These are phyloP conservation scores for Eidolon helvum DNA, from an alignment of 2,113 vertebrate genomes.

Conservation along the genomic window DNA sequence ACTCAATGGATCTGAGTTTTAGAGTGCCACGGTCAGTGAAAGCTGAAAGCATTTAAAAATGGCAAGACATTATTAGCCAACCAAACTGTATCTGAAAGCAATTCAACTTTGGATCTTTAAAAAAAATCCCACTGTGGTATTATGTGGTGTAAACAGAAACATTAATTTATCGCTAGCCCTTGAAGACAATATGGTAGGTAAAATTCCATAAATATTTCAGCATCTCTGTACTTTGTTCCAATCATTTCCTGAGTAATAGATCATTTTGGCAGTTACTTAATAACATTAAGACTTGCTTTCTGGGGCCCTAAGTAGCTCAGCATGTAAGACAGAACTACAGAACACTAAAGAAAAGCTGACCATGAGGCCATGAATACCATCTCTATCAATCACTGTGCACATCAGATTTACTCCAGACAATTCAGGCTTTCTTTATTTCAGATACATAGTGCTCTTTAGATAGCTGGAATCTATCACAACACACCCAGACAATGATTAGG, in stretches of 20 bases:
- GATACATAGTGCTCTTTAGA: neutral
- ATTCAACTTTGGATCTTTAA: neutral
- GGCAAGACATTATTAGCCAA: neutral
- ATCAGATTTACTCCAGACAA: neutral
- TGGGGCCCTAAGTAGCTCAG: neutral
- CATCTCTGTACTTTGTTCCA: neutral
- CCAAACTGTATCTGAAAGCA: neutral
- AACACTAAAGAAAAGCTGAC: neutral
- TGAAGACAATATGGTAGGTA: neutral
- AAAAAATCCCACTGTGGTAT: neutral
- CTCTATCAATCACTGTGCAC: neutral
- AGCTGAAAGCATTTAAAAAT: neutral
- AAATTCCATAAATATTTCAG: constrained; percentile 12
- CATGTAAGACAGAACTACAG: neutral
- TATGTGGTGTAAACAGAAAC: neutral
- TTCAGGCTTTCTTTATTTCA: neutral
- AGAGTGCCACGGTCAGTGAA: neutral
- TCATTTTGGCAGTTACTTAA: neutral
- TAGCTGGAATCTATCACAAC: too few relatives aligned
- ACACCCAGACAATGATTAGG: neutral
- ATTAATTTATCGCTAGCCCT: neutral
- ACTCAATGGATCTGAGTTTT: neutral
- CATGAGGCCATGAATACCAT: neutral
- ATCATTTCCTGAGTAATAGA: neutral
- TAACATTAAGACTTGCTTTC: neutral